A percentile compares a stretch with the other conserved stretches of the same genome.
Conservation (phyloP, 2,113 vertebrate species). For the Bagarius yarrelli region DNA sequence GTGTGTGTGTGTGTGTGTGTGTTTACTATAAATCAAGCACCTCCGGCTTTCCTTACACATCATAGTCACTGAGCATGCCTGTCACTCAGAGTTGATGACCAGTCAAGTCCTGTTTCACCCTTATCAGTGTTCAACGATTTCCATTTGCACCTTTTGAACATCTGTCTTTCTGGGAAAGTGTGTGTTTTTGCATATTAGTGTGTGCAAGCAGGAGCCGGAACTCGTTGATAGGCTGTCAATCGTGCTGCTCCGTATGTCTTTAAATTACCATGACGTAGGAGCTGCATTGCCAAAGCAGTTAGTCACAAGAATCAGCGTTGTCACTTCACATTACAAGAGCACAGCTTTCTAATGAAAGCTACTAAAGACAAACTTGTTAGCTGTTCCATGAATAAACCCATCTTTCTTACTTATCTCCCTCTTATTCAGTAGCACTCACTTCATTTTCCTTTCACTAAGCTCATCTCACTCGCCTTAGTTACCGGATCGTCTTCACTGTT, state of each 20-base stretch:
- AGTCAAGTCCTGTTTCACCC: slow-evolving; percentile 35
- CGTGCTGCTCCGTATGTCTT: slow-evolving; percentile 62
- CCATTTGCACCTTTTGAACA: slow-evolving; percentile 3
- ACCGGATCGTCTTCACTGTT: background rate
- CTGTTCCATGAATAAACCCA: slow-evolving; percentile 56
- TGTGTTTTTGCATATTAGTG: slow-evolving; percentile 14
- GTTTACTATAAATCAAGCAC: slow-evolving; percentile 28
- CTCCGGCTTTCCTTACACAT: slow-evolving; percentile 39
- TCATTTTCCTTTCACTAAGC: slow-evolving; percentile 12
- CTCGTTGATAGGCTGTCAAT: slow-evolving; percentile 66
- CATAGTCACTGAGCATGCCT: slow-evolving; percentile 53
- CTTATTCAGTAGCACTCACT: slow-evolving; percentile 18
- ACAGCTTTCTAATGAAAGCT: slow-evolving; percentile 59
- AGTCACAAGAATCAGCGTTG: slow-evolving; percentile 74
- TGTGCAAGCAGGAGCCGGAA: slow-evolving; percentile 16
- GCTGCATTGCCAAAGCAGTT: slow-evolving; percentile 73
- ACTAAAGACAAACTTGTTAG: slow-evolving; percentile 55
- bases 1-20: slow-evolving; percentile 53
- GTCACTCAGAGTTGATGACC: slow-evolving; percentile 43
- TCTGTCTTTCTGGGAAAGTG: slow-evolving; percentile 24
- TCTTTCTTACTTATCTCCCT: slow-evolving; percentile 44
- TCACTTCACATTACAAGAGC: slow-evolving; percentile 74
- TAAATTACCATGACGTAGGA: slow-evolving; percentile 74
- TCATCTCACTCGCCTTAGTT: slow-evolving; percentile 11
- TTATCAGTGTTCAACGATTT: slow-evolving; percentile 21